Percentiles rank a stretch among this genome's conserved stretches.
phyloP scores from a whole-genome alignment of 2,888 invertebrate species.

The Sphaeridia pumilis region DNA sequence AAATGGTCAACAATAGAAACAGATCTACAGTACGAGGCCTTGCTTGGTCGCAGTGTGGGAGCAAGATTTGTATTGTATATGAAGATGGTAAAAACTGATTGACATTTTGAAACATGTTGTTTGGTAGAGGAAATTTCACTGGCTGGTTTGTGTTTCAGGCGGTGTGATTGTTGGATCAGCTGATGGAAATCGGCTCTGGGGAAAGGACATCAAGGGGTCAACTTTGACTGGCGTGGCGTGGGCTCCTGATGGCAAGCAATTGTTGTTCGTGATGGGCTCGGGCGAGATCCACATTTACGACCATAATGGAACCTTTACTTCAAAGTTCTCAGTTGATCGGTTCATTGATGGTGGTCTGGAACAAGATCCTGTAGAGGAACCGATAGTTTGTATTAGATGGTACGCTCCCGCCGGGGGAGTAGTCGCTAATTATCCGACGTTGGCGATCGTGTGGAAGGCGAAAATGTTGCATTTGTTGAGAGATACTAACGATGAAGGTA shows the following conservation, averaged over 20 bases:
- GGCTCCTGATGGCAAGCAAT: slow-evolving; percentile 84
- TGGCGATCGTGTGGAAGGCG: not conserved
- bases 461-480: not conserved
- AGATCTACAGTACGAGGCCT: slow-evolving; percentile 92
- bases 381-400: not conserved
- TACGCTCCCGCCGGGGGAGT: not conserved
- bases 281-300: slow-evolving; percentile 93
- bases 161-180: slow-evolving; percentile 92
- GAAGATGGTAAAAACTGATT: slow-evolving; percentile 62
- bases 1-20: slow-evolving; percentile 98
- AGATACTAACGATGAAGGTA: not conserved
- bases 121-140: not conserved
- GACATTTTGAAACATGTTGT: not conserved
- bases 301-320: slow-evolving; percentile 60
- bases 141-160: slow-evolving; percentile 43
- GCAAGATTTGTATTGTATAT: slow-evolving; percentile 96
- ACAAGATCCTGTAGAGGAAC: not conserved
- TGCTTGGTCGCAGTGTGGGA: slow-evolving; percentile 94
- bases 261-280: slow-evolving; percentile 77
- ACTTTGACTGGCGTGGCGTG: slow-evolving; percentile 86
- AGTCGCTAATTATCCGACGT: not conserved
- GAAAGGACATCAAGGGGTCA: slow-evolving; percentile 56
- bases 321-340: slow-evolving; percentile 30
- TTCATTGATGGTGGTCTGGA: not conserved
- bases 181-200: slow-evolving; percentile 97